Evolutionary conservation across 2,113 vertebrate species (phyloP), one percentile per base, ranked within the genome.

Genomic region (Lampris incognitus): DNA sequence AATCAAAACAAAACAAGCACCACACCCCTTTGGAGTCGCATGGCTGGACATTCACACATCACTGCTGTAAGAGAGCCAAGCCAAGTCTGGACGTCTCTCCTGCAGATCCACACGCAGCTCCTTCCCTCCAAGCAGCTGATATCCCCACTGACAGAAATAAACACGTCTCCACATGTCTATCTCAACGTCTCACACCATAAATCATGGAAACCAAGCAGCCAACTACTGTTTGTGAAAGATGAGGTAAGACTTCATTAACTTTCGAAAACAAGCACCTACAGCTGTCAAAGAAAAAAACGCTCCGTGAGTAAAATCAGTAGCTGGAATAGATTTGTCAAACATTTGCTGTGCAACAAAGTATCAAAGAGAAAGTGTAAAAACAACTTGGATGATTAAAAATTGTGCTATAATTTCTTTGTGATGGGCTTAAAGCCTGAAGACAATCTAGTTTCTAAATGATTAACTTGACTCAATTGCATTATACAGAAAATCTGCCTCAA

Each of bases 231-330:
- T 91, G 88, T 81, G 79, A 82, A 87, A 84, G 81, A 71, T 85
- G 90, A 85, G 85, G 89, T 89, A 83, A 90, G 79, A 56, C 68
- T 74, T 84, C 91, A 92, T 86, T 92, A 89, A 90, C 88, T 88
- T 87, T 87, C 85, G 82, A 88, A 91, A 89, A 89, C 87, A 86
- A 81, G 85, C 83, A 86, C 79, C 73, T 69, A 57, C 67, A 74
- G 80, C 78, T 76, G 74, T 64, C 74, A 84, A 75, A 64, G 56
- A 72, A 67, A 64, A 73, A 65, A 41, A 58, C 24, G 62, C 52
- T 55, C 79, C 39, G 41, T 52, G 7, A 60, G 69, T 64, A 8
- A 61, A 48, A 54, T 7, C 24, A 61, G 46, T n/a, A 1, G 57
- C n/a, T 37, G 57, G 24, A 24, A 24, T 46, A 71, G 42, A 52